Percentiles rank a stretch among this genome's conserved stretches.
Conservation (phyloP, 53 echinoderm and acorn worm species). For the Arbacia lixula region DNA sequence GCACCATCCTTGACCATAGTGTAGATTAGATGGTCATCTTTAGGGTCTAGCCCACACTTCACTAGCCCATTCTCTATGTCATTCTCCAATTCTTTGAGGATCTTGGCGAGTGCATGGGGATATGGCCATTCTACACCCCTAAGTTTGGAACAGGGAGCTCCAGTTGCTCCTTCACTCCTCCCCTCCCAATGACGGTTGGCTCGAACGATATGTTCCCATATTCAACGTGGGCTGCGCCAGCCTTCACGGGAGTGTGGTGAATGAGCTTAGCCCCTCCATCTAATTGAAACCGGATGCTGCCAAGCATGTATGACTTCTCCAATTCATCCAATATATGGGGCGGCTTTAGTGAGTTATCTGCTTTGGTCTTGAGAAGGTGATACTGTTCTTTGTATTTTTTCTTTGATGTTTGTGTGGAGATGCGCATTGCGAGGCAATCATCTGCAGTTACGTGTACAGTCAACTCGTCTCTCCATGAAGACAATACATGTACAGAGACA, state of each 20-base stretch:
- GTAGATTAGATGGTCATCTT: background rate
- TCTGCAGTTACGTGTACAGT: background rate
- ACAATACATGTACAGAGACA: background rate
- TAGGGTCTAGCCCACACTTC: constrained; percentile 16
- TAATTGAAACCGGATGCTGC: constrained; percentile 52
- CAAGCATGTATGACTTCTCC: constrained; percentile 57
- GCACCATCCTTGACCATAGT: constrained; percentile 52
- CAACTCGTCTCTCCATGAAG: background rate
- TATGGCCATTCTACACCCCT: constrained; percentile 57
- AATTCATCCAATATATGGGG: constrained; percentile 30
- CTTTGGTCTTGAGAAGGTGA: background rate
- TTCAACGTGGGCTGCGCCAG: background rate
- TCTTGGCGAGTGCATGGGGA: constrained; percentile 59
- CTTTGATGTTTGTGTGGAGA: constrained; percentile 27
- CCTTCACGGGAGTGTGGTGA: constrained; percentile 57
- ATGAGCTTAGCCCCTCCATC: constrained; percentile 44
- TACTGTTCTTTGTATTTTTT: constrained; percentile 36
- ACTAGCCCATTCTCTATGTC: constrained; percentile 12
- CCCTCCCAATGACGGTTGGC: constrained; percentile 8
- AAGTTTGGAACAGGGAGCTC: constrained; percentile 44
- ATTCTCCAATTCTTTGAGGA: constrained; percentile 53
- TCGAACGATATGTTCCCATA: constrained; percentile 32
- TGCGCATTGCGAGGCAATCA: constrained; percentile 25
- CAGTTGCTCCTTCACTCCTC: constrained; percentile 25
- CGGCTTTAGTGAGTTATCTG: constrained; percentile 12